Evolutionary conservation across 92 coral and sea anemone species (phyloP), one percentile per base, ranked within the genome.

Genomic region (Palythoa heliodiscus): DNA sequence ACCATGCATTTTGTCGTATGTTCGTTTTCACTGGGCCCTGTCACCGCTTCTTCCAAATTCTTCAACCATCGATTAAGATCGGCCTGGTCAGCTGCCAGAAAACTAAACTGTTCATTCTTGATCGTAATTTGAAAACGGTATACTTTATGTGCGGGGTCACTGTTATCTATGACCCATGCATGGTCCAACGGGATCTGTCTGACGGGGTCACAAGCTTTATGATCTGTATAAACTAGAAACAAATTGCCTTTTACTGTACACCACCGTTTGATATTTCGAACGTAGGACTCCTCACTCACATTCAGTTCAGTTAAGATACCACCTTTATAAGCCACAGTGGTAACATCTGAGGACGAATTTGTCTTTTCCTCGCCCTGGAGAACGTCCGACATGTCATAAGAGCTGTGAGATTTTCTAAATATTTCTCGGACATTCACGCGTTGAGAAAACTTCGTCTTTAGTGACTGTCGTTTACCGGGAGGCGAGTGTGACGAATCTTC

Each of bases 51-150:
- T 72, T 82, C 83, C 76, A 94, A 66, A 86, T 90, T 91, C 88
- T 76, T 87, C 52, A 94, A 84, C 98, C 98, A 94, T 17, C 94
- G 88, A 47, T 92, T 90, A 78, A 88, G 91, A 83, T 92, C 95
- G 14, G 83, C 70, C 66, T 90, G 87, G 60, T 88, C 88, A 54
- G 71, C 78, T 13, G 98, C 88, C 9, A 90, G 82, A 47, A 94
- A 90, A 68, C 85, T 82, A 24, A 77, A 20, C 35, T 64, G 89
- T n/a, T 92, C 90, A 83, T 84, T 83, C 38, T 82, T 82, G 9
- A 75, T 68, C 48, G 89, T 90, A 63, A 94, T 58, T 70, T 94
- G 91, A 83, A 94, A 92, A 68, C 92, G 85, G 91, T 69, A 90
- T n/a, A 90, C 48, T 57, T 82, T 88, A 63, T 77, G 73, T 15